These are phyloP conservation scores for Bergia sp. DNA, from an alignment of 92 coral and sea anemone species.

Conservation along the genomic window DNA sequence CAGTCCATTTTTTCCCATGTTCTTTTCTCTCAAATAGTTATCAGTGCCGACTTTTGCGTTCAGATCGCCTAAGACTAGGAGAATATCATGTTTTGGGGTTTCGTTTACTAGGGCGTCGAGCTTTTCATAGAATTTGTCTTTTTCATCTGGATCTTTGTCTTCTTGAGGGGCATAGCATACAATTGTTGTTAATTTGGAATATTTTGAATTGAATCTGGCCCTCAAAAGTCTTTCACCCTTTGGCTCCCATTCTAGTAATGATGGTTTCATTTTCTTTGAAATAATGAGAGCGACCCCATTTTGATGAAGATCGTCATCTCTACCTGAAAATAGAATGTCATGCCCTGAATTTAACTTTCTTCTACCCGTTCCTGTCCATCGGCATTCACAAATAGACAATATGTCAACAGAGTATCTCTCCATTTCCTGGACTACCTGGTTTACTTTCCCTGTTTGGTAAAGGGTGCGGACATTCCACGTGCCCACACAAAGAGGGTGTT, in stretches of 20 bases:
- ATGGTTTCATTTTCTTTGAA: neutral
- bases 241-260: constrained; percentile 17
- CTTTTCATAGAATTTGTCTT: constrained; percentile 10
- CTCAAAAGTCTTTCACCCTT: neutral
- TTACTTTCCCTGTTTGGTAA: constrained; percentile 15
- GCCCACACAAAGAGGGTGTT: neutral
- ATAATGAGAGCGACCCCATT: constrained; percentile 2
- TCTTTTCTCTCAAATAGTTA: neutral
- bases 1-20: neutral
- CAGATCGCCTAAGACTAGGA: neutral
- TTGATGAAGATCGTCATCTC: constrained; percentile 1
- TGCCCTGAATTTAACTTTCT: neutral
- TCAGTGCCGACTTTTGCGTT: neutral
- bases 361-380: constrained; percentile 3
- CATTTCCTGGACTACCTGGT: constrained; percentile 1
- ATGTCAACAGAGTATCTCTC: neutral
- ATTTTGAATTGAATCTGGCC: neutral
- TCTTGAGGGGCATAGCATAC: constrained; percentile 9
- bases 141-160: neutral
- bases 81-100: constrained; percentile 16
- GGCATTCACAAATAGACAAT: neutral
- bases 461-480: constrained; percentile 3
- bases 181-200: neutral
- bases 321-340: neutral
- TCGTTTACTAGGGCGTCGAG: neutral